A percentile compares a stretch with the other conserved stretches of the same genome.
These are phyloP conservation scores for Melikaiella ostensackeni DNA, from an alignment of 2,888 invertebrate genomes.

Conservation along the genomic window DNA sequence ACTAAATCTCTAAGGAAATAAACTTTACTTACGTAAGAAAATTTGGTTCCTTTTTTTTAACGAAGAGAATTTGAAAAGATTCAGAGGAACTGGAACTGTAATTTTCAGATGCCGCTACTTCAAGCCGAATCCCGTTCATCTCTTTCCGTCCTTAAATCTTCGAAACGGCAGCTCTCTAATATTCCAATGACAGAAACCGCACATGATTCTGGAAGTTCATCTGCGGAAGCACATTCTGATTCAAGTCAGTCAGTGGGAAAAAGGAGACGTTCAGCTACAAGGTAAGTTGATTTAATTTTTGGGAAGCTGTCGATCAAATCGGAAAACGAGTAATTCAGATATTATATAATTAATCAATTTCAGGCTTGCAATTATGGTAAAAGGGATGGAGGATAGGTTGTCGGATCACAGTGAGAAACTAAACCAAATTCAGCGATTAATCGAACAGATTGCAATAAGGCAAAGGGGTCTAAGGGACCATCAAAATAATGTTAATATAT, in stretches of 20 bases:
- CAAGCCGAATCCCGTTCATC: conserved; percentile 79
- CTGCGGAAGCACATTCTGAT: conserved; percentile 78
- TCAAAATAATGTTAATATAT: conserved; percentile 64
- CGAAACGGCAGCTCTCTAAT: conserved; percentile 79
- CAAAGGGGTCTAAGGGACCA: conserved; percentile 70
- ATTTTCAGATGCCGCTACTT: conserved; percentile 75
- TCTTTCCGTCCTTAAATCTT: conserved; percentile 77
- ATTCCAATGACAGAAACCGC: conserved; percentile 76
- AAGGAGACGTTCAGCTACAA: conserved; percentile 68
- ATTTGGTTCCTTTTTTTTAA: background rate
- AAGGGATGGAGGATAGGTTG: conserved; percentile 70
- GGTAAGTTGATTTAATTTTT: conserved; percentile 56
- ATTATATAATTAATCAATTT: conserved; percentile 11
- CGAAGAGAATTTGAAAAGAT: background rate
- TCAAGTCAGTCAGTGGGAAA: conserved; percentile 78
- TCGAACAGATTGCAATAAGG: conserved; percentile 71
- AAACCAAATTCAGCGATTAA: conserved; percentile 71
- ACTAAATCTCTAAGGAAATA: background rate
- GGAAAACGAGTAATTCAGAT: conserved; percentile 1
- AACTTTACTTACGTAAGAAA: background rate
- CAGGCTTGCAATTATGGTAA: conserved; percentile 68
- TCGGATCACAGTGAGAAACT: conserved; percentile 70
- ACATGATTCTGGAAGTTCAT: conserved; percentile 78
- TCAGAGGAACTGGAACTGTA: background rate
- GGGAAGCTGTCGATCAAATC: background rate